Percentiles rank a stretch among this genome's conserved stretches.
phyloP scores from a whole-genome alignment of 2,888 invertebrate genomes.

The Sphecodes monilicornis region DNA sequence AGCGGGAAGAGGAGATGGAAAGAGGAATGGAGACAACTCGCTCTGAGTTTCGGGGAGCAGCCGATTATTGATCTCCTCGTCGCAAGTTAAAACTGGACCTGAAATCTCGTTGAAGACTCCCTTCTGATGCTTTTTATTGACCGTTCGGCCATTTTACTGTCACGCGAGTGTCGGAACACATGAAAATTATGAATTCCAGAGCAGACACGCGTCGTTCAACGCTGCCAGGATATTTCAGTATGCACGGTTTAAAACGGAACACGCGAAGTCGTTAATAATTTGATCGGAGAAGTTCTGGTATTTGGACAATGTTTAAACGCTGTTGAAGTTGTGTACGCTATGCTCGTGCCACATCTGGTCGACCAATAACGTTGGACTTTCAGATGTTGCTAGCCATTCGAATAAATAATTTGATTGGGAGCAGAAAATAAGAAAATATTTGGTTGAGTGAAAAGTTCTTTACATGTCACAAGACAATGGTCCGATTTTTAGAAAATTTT shows the following conservation, averaged over 20 bases:
- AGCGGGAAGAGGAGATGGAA: constrained; percentile 9
- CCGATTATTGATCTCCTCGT: constrained; percentile 79
- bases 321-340: background rate
- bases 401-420: background rate
- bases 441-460: background rate
- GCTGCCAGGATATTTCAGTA: background rate
- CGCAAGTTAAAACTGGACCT: constrained; percentile 61
- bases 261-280: background rate
- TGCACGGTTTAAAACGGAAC: background rate
- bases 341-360: background rate
- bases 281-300: background rate
- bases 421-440: background rate
- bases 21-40: constrained; percentile 56
- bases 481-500: background rate
- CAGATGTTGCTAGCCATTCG: background rate
- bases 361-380: background rate
- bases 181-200: background rate
- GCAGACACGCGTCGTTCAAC: background rate
- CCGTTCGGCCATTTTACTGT: background rate
- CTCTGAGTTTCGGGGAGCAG: constrained; percentile 77
- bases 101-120: constrained; percentile 47
- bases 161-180: background rate
- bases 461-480: background rate
- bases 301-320: background rate
- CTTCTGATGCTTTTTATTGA: constrained; percentile 28